A percentile compares a stretch with the other conserved stretches of the same genome.
phyloP scores from a whole-genome alignment of 2,888 invertebrate genomes.

The Isotomurus palustris region DNA sequence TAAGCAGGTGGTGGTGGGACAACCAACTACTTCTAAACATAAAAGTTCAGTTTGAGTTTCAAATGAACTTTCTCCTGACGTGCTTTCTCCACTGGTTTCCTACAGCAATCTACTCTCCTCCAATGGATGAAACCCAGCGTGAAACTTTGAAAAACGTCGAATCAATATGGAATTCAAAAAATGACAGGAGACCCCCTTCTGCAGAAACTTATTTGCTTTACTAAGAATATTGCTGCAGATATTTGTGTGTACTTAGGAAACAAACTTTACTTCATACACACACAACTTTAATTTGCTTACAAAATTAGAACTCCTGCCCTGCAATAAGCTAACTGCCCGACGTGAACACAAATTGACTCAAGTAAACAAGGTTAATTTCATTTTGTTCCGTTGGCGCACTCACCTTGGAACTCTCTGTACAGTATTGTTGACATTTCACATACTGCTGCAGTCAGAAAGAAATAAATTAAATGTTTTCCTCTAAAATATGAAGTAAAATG shows the following conservation, averaged over 20 bases:
- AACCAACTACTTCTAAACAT: background rate
- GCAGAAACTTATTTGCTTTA: background rate
- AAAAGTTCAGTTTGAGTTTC: slow-evolving; percentile 13
- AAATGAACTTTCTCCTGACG: slow-evolving; percentile 5
- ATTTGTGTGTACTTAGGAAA: too few relatives aligned
- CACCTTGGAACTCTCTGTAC: too few relatives aligned
- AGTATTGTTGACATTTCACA: too few relatives aligned
- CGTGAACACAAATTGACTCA: too few relatives aligned
- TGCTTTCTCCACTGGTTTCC: background rate
- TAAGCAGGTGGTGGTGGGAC: slow-evolving; percentile 9
- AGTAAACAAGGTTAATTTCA: too few relatives aligned
- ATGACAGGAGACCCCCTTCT: background rate
- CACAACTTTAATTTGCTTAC: too few relatives aligned
- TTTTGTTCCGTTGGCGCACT: too few relatives aligned
- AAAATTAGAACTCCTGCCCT: background rate
- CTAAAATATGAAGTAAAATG: too few relatives aligned
- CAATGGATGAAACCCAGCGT: background rate
- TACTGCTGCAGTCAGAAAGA: too few relatives aligned
- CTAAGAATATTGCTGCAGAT: background rate
- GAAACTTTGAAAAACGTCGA: background rate
- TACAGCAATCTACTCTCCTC: background rate
- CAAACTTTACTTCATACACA: background rate
- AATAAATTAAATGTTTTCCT: too few relatives aligned
- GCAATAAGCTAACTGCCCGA: background rate
- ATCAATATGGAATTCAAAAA: background rate